A percentile compares a stretch with the other conserved stretches of the same genome.
Conservation (phyloP, 2,888 invertebrate genomes). For the Apamea crenata region DNA sequence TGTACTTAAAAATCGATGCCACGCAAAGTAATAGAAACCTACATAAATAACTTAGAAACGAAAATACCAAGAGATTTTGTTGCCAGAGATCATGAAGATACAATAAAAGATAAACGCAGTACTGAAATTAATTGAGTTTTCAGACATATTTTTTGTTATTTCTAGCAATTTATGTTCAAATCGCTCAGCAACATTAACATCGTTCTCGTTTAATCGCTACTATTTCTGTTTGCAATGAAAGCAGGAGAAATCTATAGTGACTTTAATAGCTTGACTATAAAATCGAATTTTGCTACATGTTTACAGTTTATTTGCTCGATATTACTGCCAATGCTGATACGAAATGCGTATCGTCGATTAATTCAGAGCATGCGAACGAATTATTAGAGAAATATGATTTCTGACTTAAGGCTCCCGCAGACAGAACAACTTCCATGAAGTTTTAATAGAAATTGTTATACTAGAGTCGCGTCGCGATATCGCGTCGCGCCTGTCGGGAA, state of each 20-base stretch:
- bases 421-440: background rate
- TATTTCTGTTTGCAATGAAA: constrained; percentile 62
- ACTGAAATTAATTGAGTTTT: constrained; percentile 30
- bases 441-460: background rate
- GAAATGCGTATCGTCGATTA: constrained; percentile 36
- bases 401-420: background rate
- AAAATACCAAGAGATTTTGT: constrained; percentile 34
- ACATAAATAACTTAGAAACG: constrained; percentile 20
- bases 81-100: constrained; percentile 36
- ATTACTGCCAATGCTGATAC: constrained; percentile 58
- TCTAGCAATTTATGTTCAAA: constrained; percentile 35
- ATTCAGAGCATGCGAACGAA: constrained; percentile 16
- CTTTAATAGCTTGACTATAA: constrained; percentile 63
- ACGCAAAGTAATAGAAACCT: constrained; percentile 15
- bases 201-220: constrained; percentile 29
- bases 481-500: background rate
- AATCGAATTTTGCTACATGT: constrained; percentile 55
- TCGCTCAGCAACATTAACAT: constrained; percentile 45
- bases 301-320: constrained; percentile 58
- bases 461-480: background rate
- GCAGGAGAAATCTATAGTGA: constrained; percentile 52
- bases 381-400: constrained; percentile 11
- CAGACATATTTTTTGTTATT: constrained; percentile 31
- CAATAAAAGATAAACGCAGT: constrained; percentile 22
- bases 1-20: constrained; percentile 9